Conservation (phyloP, 2,797 vertebrate species). For the Esox masquinongy region DNA sequence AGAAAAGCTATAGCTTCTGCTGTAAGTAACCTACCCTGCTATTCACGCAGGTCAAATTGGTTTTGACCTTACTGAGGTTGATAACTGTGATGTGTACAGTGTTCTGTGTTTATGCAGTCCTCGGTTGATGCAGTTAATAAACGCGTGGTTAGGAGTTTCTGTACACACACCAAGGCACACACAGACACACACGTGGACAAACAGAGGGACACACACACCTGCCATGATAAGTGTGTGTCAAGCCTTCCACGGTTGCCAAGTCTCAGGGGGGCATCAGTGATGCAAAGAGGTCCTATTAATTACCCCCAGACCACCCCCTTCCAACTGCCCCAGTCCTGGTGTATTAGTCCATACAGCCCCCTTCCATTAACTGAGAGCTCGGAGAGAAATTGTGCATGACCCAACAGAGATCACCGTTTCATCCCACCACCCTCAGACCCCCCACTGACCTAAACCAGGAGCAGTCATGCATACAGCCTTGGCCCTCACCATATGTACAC, state of each 20-base stretch:
- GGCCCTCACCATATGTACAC: conserved; percentile 30
- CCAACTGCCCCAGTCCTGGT: neutral
- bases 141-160: neutral
- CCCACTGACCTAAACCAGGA: conserved; percentile 41
- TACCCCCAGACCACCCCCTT: conserved; percentile 39
- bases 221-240: conserved; percentile 19
- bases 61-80: no score
- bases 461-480: conserved; percentile 46
- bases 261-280: conserved; percentile 59
- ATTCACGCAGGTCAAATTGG: no score
- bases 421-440: conserved; percentile 43
- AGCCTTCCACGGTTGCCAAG: conserved; percentile 32
- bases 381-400: conserved; percentile 48
- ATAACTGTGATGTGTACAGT: neutral
- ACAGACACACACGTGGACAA: neutral
- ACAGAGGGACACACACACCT: neutral
- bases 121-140: no score
- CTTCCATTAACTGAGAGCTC: conserved; percentile 44
- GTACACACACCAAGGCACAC: neutral
- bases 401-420: conserved; percentile 44
- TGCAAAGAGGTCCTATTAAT: conserved; percentile 66
- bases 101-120: neutral
- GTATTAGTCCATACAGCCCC: conserved; percentile 18
- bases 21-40: no score
- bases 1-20: no score